Evolutionary conservation across 2,113 vertebrate species (phyloP).

Genomic region (Eurypyga helias): DNA sequence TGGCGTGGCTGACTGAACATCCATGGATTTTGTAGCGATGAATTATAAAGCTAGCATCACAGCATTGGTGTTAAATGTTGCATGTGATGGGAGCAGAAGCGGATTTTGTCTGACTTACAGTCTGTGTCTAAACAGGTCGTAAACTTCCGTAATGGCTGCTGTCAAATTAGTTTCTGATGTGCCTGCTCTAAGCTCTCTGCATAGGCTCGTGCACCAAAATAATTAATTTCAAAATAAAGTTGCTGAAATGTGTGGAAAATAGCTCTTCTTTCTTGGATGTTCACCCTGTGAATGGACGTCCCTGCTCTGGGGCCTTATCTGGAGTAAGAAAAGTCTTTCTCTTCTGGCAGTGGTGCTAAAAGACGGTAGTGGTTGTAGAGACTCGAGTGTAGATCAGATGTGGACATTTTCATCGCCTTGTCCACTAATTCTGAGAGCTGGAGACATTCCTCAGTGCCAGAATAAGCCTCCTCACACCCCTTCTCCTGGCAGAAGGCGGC

Average conservation of each 20-base stretch:
- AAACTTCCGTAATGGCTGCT: neutral
- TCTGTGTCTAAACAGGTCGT: neutral
- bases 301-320: neutral
- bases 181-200: neutral
- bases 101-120: neutral
- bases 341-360: neutral
- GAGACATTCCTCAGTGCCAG: neutral
- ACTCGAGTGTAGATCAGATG: neutral
- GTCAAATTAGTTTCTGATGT: neutral
- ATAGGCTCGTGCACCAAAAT: neutral
- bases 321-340: slow-evolving; percentile 1
- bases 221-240: neutral
- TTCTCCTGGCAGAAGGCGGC: neutral
- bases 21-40: slow-evolving; percentile 29
- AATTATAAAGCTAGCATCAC: neutral
- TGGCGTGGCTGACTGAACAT: slow-evolving; percentile 15
- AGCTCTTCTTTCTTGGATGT: neutral
- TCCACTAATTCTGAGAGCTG: neutral
- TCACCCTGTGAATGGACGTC: neutral
- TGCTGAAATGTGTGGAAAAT: neutral
- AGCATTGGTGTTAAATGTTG: slow-evolving; percentile 33
- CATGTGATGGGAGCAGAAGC: neutral
- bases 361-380: neutral
- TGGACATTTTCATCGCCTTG: slow-evolving; percentile 2
- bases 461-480: neutral